Conservation (phyloP, 2,888 invertebrate species). For the Polymixis lichenea region DNA sequence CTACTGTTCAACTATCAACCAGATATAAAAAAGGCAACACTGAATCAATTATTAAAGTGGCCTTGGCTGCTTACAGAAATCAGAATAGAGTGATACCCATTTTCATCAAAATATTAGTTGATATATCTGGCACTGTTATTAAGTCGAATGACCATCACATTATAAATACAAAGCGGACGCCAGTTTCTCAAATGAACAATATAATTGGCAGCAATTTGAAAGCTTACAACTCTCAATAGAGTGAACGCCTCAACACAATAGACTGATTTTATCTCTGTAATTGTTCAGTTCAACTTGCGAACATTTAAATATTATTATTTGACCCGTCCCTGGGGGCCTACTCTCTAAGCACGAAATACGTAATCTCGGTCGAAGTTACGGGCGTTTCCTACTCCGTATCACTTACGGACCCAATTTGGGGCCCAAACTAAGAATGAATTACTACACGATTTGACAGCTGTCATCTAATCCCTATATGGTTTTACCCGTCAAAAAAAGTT, state of each 20-base stretch:
- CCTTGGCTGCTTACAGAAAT: background rate
- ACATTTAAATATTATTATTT: background rate
- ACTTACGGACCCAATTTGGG: too few species aligned
- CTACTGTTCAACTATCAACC: too few species aligned
- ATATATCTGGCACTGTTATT: background rate
- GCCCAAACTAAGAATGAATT: too few species aligned
- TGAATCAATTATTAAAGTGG: too few species aligned
- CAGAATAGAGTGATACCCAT: background rate
- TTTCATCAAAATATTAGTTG: background rate
- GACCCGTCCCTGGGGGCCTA: too few species aligned
- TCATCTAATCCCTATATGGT: too few species aligned
- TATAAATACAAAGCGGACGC: conserved; percentile 10
- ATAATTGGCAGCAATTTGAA: conserved; percentile 48
- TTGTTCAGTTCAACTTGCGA: conserved; percentile 18
- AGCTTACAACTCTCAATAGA: conserved; percentile 30
- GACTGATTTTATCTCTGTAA: conserved; percentile 38
- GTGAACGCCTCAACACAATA: conserved; percentile 33
- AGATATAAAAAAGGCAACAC: too few species aligned
- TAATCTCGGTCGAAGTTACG: too few species aligned
- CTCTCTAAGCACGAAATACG: too few species aligned
- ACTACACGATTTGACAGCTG: too few species aligned
- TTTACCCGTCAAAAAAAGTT: too few species aligned
- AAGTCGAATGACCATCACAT: background rate
- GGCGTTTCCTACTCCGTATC: too few species aligned
- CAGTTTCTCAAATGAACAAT: conserved; percentile 3